Evolutionary conservation across 2,113 vertebrate species (phyloP).

Genomic region (Lethenteron reissneri): DNA sequence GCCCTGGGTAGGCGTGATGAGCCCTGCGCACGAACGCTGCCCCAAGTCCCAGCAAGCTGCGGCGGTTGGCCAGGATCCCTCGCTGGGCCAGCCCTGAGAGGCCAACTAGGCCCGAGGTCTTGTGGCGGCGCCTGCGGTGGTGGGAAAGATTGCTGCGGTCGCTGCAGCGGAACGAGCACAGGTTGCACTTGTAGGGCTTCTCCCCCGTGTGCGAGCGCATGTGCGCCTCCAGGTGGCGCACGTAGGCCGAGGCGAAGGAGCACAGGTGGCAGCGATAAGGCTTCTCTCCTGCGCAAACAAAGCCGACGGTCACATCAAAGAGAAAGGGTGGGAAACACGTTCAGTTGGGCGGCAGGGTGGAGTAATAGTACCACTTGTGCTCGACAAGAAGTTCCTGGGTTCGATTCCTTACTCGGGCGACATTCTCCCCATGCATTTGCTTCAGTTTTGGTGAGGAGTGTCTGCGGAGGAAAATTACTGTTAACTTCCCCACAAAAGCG

Average conservation of each 20-base stretch:
- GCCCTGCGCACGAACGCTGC: background rate
- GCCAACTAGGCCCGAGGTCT: conserved; percentile 16
- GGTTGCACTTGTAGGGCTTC: conserved; percentile 92
- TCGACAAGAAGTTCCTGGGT: no score
- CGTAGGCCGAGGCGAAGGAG: conserved; percentile 88
- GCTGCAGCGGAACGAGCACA: conserved; percentile 94
- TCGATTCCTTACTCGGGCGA: no score
- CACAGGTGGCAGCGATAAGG: conserved; percentile 88
- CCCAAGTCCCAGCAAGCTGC: background rate
- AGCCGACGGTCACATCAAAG: no score
- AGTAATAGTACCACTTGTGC: no score
- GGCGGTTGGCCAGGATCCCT: background rate
- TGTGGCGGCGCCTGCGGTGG: conserved; percentile 81
- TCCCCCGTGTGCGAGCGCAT: conserved; percentile 96
- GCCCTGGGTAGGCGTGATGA: no score
- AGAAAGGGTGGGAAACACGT: no score
- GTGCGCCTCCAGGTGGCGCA: conserved; percentile 89
- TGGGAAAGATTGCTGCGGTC: conserved; percentile 93
- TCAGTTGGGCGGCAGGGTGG: no score
- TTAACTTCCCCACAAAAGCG: no score
- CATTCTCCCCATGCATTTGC: no score
- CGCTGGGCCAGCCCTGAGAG: background rate
- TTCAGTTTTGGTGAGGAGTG: no score
- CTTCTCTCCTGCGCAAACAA: conserved; percentile 51
- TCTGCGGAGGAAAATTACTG: no score